These are phyloP conservation scores for Drosophila anomelani DNA, from an alignment of 2,888 invertebrate genomes.

Conservation along the genomic window DNA sequence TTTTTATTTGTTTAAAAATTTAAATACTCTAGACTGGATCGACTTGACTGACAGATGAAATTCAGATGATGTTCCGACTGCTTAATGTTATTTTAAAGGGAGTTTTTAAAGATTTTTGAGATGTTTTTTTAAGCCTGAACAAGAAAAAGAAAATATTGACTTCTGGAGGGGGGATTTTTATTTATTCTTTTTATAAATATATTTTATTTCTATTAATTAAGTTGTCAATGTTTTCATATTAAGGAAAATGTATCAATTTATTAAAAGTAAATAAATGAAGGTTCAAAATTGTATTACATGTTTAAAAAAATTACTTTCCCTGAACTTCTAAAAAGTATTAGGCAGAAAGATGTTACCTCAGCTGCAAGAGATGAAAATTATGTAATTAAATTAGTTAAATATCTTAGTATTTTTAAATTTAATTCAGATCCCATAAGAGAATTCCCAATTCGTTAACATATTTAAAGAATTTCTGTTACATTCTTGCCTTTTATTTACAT, in stretches of 20 bases:
- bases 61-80: constrained; percentile 4
- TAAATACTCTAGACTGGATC: constrained; percentile 20
- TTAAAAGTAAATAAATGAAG: neutral
- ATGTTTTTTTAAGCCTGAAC: neutral
- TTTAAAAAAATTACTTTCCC: neutral
- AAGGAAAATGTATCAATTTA: neutral
- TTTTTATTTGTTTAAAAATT: constrained; percentile 38
- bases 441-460: neutral
- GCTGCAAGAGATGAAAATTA: too few species aligned
- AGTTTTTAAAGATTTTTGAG: neutral
- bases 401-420: neutral
- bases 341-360: neutral
- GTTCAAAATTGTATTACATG: neutral
- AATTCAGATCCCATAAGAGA: constrained; percentile 1
- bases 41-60: constrained; percentile 3
- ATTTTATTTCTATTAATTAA: neutral
- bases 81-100: neutral
- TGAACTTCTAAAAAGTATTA: neutral
- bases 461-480: neutral
- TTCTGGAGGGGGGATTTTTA: too few species aligned
- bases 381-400: too few species aligned
- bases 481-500: constrained; percentile 67
- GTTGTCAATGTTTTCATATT: neutral
- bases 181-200: neutral
- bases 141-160: neutral